Base-by-base conservation (phyloP, 2,113 vertebrate species). In the Daubentonia madagascariensis region DNA sequence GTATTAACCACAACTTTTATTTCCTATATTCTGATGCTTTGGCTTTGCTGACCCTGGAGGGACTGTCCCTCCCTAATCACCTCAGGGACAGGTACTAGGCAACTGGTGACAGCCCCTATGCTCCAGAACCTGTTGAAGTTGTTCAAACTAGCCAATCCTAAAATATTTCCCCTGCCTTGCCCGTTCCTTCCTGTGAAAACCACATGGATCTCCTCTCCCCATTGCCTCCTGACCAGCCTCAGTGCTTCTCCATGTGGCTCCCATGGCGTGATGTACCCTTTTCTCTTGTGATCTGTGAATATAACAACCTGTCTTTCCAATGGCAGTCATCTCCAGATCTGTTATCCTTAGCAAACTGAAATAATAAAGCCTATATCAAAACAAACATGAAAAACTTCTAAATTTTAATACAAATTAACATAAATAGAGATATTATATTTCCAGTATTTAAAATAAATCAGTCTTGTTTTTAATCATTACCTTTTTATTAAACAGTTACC, bases 261-360 rank as follows among this genome's bases (percentile, higher is more conserved):
- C 20, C 4, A 8, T 6, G 4, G 30, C 6, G 17, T 40, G n/a
- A 6, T 12, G 8, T 12, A 18, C 9, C 32, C 8, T 14, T 14
- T 94, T 72, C 50, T 92, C 20, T 67, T 61, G 0, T 6, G 3
- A 30, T 40, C 57, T 81, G 16, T 17, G 25, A 40, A 5, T 45
- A 43, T 40, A 73, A 43, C 37, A 32, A 30, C 1, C 18, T 79
- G 0, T 22, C 8, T 85, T 93, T 80, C 76, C 35, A 57, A 2
- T 68, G 32, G 9, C 5, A 20, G 18, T 23, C 5, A n/a, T 72
- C 45, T 25, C 7, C 18, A 73, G 14, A 52, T 67, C 67, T 88
- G 8, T 48, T 95, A 40, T 43, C 7, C 37, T 95, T 45, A 67
- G 52, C 9, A 79, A 63, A 89, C 35, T 13, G 61, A 43, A 88